phyloP scores from a whole-genome alignment of 2,797 vertebrate genomes.

The Ctenochaetus hawaiiensis region DNA sequence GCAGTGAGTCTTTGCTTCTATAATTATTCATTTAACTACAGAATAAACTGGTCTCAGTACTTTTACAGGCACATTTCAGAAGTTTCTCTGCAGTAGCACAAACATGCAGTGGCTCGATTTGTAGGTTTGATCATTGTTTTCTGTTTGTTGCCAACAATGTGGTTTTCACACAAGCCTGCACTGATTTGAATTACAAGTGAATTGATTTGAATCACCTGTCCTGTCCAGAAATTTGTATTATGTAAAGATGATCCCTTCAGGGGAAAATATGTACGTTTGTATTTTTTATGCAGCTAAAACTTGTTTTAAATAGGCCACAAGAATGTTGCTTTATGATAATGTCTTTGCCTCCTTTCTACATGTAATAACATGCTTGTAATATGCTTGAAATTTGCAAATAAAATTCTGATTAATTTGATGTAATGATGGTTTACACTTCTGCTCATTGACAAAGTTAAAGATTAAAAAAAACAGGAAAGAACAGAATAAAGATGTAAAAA shows the following conservation, averaged over 20 bases:
- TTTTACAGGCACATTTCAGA: not conserved
- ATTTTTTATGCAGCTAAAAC: conserved; percentile 33
- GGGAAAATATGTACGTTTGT: not conserved
- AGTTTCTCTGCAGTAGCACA: not conserved
- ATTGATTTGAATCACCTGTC: not conserved
- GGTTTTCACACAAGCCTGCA: conserved; percentile 46
- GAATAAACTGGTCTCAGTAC: no score
- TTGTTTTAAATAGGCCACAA: conserved; percentile 3
- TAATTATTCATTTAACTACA: no score
- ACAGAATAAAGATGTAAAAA: conserved; percentile 6
- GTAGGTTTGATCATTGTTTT: not conserved
- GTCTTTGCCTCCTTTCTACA: conserved; percentile 10
- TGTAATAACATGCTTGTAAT: not conserved
- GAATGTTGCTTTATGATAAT: conserved; percentile 20
- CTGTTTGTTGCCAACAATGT: conserved; percentile 51
- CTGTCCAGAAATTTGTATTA: not conserved
- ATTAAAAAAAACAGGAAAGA: not conserved
- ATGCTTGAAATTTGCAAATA: conserved; percentile 33
- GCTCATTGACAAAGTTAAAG: not conserved
- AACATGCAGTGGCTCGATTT: not conserved
- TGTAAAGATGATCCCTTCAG: conserved; percentile 8
- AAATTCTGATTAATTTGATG: not conserved
- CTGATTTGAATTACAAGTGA: not conserved
- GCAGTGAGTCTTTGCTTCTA: no score
- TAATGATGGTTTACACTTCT: not conserved